These are phyloP conservation scores for Lepidurus arcticus DNA, from an alignment of 1,140 invertebrate species.

Conservation along the genomic window DNA sequence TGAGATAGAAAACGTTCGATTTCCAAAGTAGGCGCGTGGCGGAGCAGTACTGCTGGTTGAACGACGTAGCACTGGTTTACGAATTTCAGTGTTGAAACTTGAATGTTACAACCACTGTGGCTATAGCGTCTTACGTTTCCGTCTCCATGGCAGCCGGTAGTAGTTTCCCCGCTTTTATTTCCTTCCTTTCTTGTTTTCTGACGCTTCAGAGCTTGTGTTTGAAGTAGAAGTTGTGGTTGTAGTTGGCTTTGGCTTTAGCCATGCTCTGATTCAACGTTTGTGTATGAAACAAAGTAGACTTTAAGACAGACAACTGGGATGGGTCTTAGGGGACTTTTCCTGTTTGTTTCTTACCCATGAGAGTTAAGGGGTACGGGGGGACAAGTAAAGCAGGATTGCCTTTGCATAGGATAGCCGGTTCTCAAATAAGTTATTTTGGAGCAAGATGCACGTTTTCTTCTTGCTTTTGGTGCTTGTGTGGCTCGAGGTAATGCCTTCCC, in stretches of 20 bases:
- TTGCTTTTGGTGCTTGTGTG: not conserved
- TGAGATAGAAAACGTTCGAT: too few relatives aligned
- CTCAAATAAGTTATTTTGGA: not conserved
- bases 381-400: not conserved
- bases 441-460: not conserved
- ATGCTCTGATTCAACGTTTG: not conserved
- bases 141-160: too few relatives aligned
- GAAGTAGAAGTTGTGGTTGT: not conserved
- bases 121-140: too few relatives aligned
- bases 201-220: not conserved
- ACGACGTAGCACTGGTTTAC: too few relatives aligned
- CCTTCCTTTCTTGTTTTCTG: not conserved
- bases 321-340: not conserved
- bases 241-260: not conserved
- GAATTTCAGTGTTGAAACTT: too few relatives aligned
- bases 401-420: not conserved
- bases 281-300: not conserved
- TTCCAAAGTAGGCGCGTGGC: too few relatives aligned
- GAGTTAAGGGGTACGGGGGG: not conserved
- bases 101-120: too few relatives aligned
- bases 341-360: not conserved
- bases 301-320: not conserved
- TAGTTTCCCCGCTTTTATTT: not conserved
- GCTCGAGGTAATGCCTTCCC: not conserved
- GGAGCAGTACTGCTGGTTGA: too few relatives aligned